Evolutionary conservation across 2,113 vertebrate genomes (phyloP).

Genomic region (Hyperopisus bebe): DNA sequence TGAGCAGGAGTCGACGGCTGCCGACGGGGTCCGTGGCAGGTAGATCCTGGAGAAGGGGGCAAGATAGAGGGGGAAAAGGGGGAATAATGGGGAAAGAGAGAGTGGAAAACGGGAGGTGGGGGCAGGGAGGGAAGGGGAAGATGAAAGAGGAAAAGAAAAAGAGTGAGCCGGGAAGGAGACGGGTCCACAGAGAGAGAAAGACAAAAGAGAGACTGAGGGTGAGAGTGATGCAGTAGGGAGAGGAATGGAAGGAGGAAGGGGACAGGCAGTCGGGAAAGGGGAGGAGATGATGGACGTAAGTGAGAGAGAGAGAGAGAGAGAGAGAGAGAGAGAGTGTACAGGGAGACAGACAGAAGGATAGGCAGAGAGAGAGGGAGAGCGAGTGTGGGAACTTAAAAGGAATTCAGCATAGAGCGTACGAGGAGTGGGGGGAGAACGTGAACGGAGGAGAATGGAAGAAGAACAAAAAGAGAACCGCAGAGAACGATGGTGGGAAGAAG

Average conservation of each 20-base stretch:
- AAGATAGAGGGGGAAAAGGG: conserved; percentile 1
- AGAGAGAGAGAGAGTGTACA: conserved; percentile 44
- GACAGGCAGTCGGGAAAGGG: conserved; percentile 1
- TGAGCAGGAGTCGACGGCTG: conserved; percentile 12
- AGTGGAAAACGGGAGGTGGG: conserved; percentile 17
- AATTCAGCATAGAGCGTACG: conserved; percentile 17
- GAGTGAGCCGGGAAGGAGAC: conserved; percentile 8
- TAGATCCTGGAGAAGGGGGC: not conserved
- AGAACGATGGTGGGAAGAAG: conserved; percentile 29
- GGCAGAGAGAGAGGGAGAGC: conserved; percentile 51
- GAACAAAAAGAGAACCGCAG: conserved; percentile 53
- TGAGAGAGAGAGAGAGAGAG: conserved; percentile 42
- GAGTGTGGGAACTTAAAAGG: conserved; percentile 36
- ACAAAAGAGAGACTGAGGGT: conserved; percentile 26
- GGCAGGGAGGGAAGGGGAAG: conserved; percentile 24
- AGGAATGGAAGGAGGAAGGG: conserved; percentile 11
- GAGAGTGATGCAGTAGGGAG: conserved; percentile 23
- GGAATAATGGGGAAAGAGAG: conserved; percentile 31
- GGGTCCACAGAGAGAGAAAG: conserved; percentile 30
- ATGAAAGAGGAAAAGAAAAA: not conserved
- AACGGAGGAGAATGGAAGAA: conserved; percentile 54
- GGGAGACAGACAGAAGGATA: conserved; percentile 38
- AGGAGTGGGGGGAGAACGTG: conserved; percentile 30
- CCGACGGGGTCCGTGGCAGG: not conserved
- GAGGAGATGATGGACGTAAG: conserved; percentile 20